These are phyloP conservation scores for Carcina quercana DNA, from an alignment of 2,888 invertebrate genomes.

Conservation along the genomic window DNA sequence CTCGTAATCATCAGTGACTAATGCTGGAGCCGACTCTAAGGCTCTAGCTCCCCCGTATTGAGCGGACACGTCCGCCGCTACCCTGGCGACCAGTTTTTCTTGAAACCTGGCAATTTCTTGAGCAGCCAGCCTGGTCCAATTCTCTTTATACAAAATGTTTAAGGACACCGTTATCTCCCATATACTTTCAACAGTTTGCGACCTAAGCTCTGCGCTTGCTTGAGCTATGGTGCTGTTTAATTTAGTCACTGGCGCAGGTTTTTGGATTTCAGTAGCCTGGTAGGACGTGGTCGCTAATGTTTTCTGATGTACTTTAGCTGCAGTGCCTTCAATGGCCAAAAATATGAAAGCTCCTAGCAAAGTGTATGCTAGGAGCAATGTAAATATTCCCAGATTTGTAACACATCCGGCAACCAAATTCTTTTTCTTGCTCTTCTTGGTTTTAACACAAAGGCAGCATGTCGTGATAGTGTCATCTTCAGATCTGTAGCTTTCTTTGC, in stretches of 20 bases:
- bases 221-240: conserved; percentile 54
- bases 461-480: conserved; percentile 59
- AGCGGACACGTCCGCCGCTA: conserved; percentile 83
- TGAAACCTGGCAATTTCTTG: conserved; percentile 83
- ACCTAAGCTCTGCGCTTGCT: conserved; percentile 58
- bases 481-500: conserved; percentile 48
- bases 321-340: conserved; percentile 85
- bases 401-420: conserved; percentile 78
- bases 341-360: conserved; percentile 85
- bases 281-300: conserved; percentile 66
- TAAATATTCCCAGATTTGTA: conserved; percentile 88
- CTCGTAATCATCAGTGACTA: conserved; percentile 77
- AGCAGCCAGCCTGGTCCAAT: conserved; percentile 90
- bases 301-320: conserved; percentile 66
- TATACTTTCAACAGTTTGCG: conserved; percentile 88
- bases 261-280: conserved; percentile 52
- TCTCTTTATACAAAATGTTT: conserved; percentile 90
- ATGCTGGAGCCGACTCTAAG: conserved; percentile 56
- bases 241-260: conserved; percentile 44
- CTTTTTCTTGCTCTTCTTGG: conserved; percentile 64
- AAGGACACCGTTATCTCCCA: conserved; percentile 92
- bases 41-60: conserved; percentile 62
- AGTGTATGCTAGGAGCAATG: conserved; percentile 86
- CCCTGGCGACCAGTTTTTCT: conserved; percentile 84
- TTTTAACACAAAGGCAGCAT: conserved; percentile 66